phyloP scores from a whole-genome alignment of 2,888 invertebrate genomes.

The Polyommatus iphigenia region DNA sequence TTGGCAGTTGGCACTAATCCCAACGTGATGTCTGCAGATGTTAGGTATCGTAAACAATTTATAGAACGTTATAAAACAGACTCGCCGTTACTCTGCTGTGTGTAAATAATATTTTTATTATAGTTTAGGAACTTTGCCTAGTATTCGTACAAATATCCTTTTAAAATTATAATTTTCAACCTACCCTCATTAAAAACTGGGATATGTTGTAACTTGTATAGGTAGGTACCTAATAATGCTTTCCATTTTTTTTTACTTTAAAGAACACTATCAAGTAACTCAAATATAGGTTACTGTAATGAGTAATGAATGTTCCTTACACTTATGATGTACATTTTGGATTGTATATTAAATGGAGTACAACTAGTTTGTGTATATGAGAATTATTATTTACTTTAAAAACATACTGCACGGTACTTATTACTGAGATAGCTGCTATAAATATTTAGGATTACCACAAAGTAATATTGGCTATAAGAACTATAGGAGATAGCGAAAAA shows the following conservation, averaged over 20 bases:
- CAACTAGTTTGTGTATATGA: constrained; percentile 38
- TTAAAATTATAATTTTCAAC: not conserved
- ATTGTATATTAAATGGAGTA: constrained; percentile 40
- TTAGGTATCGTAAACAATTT: constrained; percentile 21
- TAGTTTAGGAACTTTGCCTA: not conserved
- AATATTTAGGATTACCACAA: not conserved
- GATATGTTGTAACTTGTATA: not conserved
- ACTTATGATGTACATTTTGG: constrained; percentile 37
- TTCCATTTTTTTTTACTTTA: not conserved
- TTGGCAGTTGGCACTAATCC: constrained; percentile 9
- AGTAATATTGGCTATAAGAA: not conserved
- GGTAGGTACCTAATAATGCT: not conserved
- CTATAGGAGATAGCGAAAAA: not conserved
- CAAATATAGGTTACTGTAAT: constrained; percentile 29
- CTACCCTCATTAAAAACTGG: not conserved
- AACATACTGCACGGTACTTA: not conserved
- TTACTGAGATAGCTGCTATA: not conserved
- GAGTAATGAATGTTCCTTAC: constrained; percentile 39
- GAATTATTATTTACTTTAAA: constrained; percentile 1
- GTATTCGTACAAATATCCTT: not conserved
- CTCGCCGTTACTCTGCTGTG: not conserved
- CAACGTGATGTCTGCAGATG: not conserved
- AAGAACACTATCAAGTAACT: not conserved
- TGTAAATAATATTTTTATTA: constrained; percentile 15
- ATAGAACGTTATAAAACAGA: constrained; percentile 18